Conservation (phyloP, 2,797 vertebrate genomes). For the Eulemur coronatus region DNA sequence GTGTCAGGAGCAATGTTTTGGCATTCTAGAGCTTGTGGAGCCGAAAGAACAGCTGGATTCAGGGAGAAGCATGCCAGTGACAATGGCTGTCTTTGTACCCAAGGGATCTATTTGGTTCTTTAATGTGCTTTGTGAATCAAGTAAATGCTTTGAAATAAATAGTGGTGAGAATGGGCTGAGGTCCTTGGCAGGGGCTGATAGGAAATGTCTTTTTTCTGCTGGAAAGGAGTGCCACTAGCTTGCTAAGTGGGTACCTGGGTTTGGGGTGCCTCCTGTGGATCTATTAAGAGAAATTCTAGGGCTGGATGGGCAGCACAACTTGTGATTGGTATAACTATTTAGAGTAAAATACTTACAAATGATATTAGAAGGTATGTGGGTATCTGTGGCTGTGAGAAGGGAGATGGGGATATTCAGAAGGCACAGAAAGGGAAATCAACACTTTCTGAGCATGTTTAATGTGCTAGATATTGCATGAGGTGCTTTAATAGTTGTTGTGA, state of each 20-base stretch:
- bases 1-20: conserved; percentile 84
- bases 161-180: neutral
- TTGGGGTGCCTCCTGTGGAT: neutral
- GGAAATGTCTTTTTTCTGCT: neutral
- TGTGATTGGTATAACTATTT: neutral
- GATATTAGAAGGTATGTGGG: neutral
- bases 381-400: neutral
- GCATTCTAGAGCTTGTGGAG: conserved; percentile 78
- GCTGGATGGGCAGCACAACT: neutral
- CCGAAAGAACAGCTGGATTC: conserved; percentile 79
- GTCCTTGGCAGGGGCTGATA: neutral
- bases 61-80: conserved; percentile 74
- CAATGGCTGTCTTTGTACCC: conserved; percentile 79
- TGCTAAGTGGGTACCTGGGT: neutral
- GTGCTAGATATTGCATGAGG: neutral
- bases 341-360: neutral
- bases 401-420: neutral
- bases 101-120: conserved; percentile 31
- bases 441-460: neutral
- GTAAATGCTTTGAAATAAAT: conserved; percentile 40
- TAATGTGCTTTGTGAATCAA: conserved; percentile 29
- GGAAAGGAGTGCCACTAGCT: neutral
- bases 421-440: neutral
- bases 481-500: neutral
- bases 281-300: neutral